Evolutionary conservation across 2,888 invertebrate genomes (phyloP).

Genomic region (Drosophila putrida): DNA sequence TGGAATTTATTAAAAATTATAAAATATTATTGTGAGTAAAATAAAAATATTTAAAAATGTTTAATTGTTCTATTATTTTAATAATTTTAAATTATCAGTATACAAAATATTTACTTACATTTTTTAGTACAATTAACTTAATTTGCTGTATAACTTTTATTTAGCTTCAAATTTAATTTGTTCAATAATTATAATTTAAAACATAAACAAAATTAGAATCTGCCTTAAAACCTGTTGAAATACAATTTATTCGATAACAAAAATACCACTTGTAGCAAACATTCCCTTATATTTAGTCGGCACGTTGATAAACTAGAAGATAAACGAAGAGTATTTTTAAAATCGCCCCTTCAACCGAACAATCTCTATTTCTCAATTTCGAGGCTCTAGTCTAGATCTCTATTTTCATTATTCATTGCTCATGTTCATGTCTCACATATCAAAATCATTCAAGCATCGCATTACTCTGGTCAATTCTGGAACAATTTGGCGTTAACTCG

Average conservation of each 20-base stretch:
- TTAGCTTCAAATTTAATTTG: too few relatives aligned
- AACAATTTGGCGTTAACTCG: slow-evolving; percentile 57
- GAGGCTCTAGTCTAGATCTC: slow-evolving; percentile 46
- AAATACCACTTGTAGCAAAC: neutral
- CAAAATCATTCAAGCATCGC: slow-evolving; percentile 72
- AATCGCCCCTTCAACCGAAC: slow-evolving; percentile 30
- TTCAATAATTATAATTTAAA: too few relatives aligned
- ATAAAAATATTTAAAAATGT: too few relatives aligned
- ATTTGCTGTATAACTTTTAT: too few relatives aligned
- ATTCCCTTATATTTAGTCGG: neutral
- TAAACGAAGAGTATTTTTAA: slow-evolving; percentile 9
- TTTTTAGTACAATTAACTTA: too few relatives aligned
- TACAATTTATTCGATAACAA: neutral
- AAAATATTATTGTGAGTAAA: too few relatives aligned
- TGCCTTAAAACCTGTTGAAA: too few relatives aligned
- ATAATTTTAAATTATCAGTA: too few relatives aligned
- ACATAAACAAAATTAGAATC: too few relatives aligned
- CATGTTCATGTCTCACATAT: slow-evolving; percentile 45
- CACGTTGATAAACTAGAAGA: neutral
- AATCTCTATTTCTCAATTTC: slow-evolving; percentile 39
- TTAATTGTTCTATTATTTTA: too few relatives aligned
- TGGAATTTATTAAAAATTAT: too few relatives aligned
- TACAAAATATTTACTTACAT: too few relatives aligned
- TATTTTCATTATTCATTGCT: slow-evolving; percentile 5
- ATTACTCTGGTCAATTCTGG: slow-evolving; percentile 52